Percentiles rank a stretch among this genome's conserved stretches.
These are phyloP conservation scores for Pachyuromys duprasi DNA, from an alignment of 2,797 vertebrate genomes.

Conservation along the genomic window DNA sequence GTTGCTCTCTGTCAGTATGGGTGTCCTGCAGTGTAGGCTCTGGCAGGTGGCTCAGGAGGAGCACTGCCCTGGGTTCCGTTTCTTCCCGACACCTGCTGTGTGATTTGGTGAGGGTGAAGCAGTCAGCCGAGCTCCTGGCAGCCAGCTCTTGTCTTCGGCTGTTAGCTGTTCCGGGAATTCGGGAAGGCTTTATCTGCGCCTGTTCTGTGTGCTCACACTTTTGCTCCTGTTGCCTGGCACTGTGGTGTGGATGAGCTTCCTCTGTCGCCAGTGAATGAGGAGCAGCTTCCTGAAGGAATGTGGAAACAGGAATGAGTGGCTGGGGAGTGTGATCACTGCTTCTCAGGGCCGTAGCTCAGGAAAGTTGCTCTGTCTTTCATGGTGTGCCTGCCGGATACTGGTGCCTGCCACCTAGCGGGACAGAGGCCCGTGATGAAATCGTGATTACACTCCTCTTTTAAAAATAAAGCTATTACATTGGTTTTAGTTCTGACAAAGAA, in stretches of 20 bases:
- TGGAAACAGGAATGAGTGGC: not conserved
- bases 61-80: accelerated
- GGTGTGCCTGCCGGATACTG: not conserved
- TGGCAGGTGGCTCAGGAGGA: accelerated
- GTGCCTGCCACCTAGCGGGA: accelerated
- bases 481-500: not conserved
- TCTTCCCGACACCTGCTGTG: not conserved
- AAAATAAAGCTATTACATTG: not conserved
- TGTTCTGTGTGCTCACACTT: not conserved
- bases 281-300: not conserved
- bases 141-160: not conserved
- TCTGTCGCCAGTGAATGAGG: too few relatives aligned
- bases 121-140: not conserved
- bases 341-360: not conserved
- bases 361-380: not conserved
- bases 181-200: not conserved
- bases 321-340: accelerated
- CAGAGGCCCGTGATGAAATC: not conserved
- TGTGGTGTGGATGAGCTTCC: not conserved
- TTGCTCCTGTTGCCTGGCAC: too few relatives aligned
- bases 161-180: not conserved
- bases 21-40: accelerated
- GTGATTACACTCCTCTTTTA: too few relatives aligned
- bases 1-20: accelerated
- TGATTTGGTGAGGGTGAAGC: not conserved